Percentiles rank a stretch among this genome's conserved stretches.
Evolutionary conservation across 2,797 vertebrate species (phyloP).

Genomic region (Sardinella longiceps): DNA sequence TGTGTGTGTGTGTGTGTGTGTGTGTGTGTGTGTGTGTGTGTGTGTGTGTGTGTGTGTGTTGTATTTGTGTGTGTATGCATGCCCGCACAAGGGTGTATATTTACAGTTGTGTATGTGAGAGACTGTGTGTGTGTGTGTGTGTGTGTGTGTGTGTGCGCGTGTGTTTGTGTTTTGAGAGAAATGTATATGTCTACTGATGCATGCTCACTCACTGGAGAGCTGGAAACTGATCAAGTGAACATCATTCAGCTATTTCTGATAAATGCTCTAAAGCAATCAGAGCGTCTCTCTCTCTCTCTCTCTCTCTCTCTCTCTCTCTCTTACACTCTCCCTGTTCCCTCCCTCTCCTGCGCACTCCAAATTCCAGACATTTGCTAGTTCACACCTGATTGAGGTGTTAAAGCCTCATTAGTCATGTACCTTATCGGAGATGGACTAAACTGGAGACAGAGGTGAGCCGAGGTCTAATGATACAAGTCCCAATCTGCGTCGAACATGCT

Average conservation of each 20-base stretch:
- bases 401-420: constrained; percentile 46
- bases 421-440: constrained; percentile 50
- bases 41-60: constrained; percentile 30
- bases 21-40: constrained; percentile 26
- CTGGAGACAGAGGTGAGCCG: constrained; percentile 47
- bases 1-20: constrained; percentile 30
- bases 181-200: constrained; percentile 15
- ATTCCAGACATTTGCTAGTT: constrained; percentile 44
- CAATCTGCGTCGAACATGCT: constrained; percentile 62
- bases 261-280: constrained; percentile 18
- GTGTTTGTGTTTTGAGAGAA: constrained; percentile 13
- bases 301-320: constrained; percentile 16
- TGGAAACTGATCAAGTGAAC: constrained; percentile 46
- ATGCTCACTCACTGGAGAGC: constrained; percentile 26
- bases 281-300: not conserved
- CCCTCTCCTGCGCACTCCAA: not conserved
- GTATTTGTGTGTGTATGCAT: constrained; percentile 28
- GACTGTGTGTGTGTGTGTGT: constrained; percentile 16
- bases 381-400: constrained; percentile 43
- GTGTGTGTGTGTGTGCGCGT: constrained; percentile 23
- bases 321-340: not conserved
- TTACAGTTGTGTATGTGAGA: not conserved
- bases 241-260: constrained; percentile 37
- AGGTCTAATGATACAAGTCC: constrained; percentile 64
- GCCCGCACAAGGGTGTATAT: constrained; percentile 4